Evolutionary conservation across 2,888 invertebrate species (phyloP).

Genomic region (Camptogramma bilineatum): DNA sequence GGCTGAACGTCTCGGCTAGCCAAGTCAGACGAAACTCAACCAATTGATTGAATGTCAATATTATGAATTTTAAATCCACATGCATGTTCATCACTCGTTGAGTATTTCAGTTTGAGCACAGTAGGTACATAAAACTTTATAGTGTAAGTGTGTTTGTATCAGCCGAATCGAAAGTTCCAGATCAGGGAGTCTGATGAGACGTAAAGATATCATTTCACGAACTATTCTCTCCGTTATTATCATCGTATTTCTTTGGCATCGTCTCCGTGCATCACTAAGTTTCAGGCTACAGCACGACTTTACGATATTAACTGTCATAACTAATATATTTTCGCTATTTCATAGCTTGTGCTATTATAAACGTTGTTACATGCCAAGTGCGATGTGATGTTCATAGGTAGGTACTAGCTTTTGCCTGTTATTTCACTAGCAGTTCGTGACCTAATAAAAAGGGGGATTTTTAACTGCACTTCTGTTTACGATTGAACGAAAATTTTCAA

Average conservation of each 20-base stretch:
- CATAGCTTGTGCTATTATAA: conserved; percentile 35
- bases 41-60: too few species aligned
- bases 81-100: too few species aligned
- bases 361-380: background rate
- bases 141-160: background rate
- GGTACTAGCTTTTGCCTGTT: background rate
- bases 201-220: conserved; percentile 60
- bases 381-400: background rate
- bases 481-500: too few species aligned
- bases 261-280: conserved; percentile 44
- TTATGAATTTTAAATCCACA: too few species aligned
- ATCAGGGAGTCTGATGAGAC: conserved; percentile 54
- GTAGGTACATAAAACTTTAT: background rate
- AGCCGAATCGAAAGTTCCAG: conserved; percentile 3
- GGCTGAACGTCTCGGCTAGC: too few species aligned
- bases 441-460: background rate
- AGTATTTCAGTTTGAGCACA: background rate
- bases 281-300: conserved; percentile 47
- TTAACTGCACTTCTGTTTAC: too few species aligned
- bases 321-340: conserved; percentile 48
- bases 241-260: conserved; percentile 52
- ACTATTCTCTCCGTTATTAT: conserved; percentile 60
- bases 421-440: background rate
- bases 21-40: too few species aligned
- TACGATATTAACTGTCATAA: conserved; percentile 48